Percentiles rank a stretch among this genome's conserved stretches.
Evolutionary conservation across 2,797 vertebrate species (phyloP).

Genomic region (Sebastes iracundus): DNA sequence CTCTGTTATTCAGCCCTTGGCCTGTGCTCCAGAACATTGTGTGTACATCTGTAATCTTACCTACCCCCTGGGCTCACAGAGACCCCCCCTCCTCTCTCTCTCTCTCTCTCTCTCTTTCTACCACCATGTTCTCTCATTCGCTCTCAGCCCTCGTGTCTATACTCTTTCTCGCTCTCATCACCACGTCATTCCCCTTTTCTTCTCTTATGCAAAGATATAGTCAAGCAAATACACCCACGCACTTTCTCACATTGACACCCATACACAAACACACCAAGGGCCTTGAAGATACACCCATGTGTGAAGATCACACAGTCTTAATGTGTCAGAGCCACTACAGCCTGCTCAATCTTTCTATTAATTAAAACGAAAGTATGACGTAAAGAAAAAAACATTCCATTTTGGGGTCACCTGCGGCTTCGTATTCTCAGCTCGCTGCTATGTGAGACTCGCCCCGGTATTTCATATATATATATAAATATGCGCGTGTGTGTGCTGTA

Average conservation of each 20-base stretch:
- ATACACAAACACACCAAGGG: constrained; percentile 76
- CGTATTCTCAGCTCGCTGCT: neutral
- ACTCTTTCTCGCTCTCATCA: constrained; percentile 55
- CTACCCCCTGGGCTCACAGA: constrained; percentile 68
- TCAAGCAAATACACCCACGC: constrained; percentile 78
- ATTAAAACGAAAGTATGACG: constrained; percentile 57
- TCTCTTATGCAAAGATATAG: constrained; percentile 74
- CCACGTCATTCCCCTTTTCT: constrained; percentile 60
- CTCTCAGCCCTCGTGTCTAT: constrained; percentile 49
- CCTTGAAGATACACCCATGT: constrained; percentile 77
- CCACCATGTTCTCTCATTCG: constrained; percentile 44
- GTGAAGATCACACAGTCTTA: constrained; percentile 73
- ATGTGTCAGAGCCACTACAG: constrained; percentile 72
- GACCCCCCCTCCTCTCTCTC: constrained; percentile 21
- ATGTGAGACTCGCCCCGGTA: neutral
- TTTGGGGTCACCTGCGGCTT: constrained; percentile 29
- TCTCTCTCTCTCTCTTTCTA: neutral
- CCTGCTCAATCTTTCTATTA: constrained; percentile 56
- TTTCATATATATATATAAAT: neutral
- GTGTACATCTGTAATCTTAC: constrained; percentile 82
- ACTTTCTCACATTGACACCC: constrained; percentile 75
- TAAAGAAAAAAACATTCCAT: constrained; percentile 18
- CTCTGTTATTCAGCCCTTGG: constrained; percentile 77
- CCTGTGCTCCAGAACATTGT: constrained; percentile 79
- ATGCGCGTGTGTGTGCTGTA: neutral